A percentile compares a stretch with the other conserved stretches of the same genome.
Evolutionary conservation across 2,888 invertebrate species (phyloP).

Genomic region (Dicroscelio sp.): DNA sequence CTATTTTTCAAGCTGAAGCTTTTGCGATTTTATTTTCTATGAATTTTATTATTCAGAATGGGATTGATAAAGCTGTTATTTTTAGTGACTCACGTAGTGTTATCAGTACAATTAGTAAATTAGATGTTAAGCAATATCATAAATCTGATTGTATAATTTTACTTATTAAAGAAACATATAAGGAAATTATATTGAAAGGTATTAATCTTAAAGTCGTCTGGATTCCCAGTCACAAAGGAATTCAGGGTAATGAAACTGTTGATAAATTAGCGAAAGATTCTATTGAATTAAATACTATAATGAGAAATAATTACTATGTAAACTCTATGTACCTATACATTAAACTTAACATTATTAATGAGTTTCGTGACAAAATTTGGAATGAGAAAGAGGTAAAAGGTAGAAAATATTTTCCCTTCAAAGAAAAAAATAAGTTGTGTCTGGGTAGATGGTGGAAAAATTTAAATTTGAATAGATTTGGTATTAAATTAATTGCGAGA

Average conservation of each 20-base stretch:
- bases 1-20: too few relatives aligned
- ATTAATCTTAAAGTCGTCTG: background rate
- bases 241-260: background rate
- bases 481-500: background rate
- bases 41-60: background rate
- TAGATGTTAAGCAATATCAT: background rate
- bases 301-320: background rate
- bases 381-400: background rate
- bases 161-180: background rate
- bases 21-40: background rate
- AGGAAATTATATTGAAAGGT: background rate
- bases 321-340: background rate
- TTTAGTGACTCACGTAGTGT: background rate
- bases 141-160: background rate
- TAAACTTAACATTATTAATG: too few relatives aligned
- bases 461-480: background rate
- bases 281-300: background rate
- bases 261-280: background rate
- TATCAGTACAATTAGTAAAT: background rate
- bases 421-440: background rate
- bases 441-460: background rate
- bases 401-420: background rate
- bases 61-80: background rate
- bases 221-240: background rate
- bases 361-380: background rate